Conservation (phyloP, 2,888 invertebrate genomes). For the Hermaeophaga mercurialis region DNA sequence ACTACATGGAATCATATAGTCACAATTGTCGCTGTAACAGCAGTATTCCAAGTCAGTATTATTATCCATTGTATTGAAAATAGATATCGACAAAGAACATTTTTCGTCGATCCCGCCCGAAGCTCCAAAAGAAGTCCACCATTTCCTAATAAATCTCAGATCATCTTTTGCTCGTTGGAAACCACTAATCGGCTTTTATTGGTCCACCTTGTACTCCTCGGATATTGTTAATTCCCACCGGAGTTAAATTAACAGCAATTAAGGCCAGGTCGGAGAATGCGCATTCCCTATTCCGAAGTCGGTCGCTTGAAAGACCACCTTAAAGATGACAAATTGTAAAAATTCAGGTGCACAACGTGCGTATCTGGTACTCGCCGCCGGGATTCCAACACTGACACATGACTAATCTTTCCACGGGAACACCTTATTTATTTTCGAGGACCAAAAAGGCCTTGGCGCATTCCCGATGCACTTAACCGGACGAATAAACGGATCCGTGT, state of each 20-base stretch:
- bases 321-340: conserved; percentile 55
- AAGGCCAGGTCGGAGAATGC: conserved; percentile 25
- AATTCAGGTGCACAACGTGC: conserved; percentile 54
- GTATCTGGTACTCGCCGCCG: conserved; percentile 53
- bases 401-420: conserved; percentile 52
- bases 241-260: conserved; percentile 29
- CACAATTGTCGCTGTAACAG: too few relatives aligned
- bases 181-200: too few relatives aligned
- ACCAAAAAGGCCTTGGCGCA: conserved; percentile 43
- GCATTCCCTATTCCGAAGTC: conserved; percentile 28
- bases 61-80: too few relatives aligned
- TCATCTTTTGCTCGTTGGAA: too few relatives aligned
- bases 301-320: conserved; percentile 53
- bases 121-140: too few relatives aligned
- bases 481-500: neutral
- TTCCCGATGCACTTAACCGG: conserved; percentile 33
- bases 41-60: too few relatives aligned
- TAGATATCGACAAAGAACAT: too few relatives aligned
- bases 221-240: conserved; percentile 13
- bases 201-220: too few relatives aligned
- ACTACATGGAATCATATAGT: too few relatives aligned
- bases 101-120: too few relatives aligned
- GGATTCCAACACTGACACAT: conserved; percentile 50
- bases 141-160: too few relatives aligned
- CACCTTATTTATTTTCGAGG: conserved; percentile 48